phyloP scores from a whole-genome alignment of 2,113 vertebrate genomes.

The Pseudopipra pipra region DNA sequence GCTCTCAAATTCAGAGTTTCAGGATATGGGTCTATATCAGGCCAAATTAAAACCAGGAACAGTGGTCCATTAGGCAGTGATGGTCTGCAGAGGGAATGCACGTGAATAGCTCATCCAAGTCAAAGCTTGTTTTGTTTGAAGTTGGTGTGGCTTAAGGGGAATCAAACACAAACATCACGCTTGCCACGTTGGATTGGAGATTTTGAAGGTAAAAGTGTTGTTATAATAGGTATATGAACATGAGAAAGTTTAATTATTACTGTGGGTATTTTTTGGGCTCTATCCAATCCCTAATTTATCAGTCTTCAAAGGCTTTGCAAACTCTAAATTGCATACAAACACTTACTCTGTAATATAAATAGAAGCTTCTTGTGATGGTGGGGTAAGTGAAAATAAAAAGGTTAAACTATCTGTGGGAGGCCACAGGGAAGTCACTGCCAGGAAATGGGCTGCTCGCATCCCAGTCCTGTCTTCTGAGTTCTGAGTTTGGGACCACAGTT shows the following conservation, averaged over 20 bases:
- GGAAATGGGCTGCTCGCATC: not conserved
- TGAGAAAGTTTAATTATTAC: conserved; percentile 40
- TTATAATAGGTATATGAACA: conserved; percentile 16
- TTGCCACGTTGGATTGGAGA: not conserved
- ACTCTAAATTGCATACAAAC: not conserved
- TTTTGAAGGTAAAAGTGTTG: not conserved
- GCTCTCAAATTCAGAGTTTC: not conserved
- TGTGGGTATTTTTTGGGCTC: conserved; percentile 39
- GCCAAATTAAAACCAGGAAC: not conserved
- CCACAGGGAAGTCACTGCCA: not conserved
- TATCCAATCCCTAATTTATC: not conserved
- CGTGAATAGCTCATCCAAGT: not conserved
- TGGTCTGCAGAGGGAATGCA: not conserved
- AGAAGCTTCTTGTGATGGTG: conserved; percentile 16
- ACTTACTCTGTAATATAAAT: conserved; percentile 23
- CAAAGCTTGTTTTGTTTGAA: conserved; percentile 30
- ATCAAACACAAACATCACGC: not conserved
- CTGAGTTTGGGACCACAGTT: not conserved
- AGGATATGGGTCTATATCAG: not conserved
- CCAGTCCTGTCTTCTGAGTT: not conserved
- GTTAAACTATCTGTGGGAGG: conserved; percentile 13
- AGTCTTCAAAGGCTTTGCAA: conserved; percentile 41
- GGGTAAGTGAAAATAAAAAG: conserved; percentile 34
- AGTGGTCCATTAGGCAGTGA: not conserved
- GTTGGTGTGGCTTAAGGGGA: not conserved